These are phyloP conservation scores for Cephalotes varians DNA, from an alignment of 2,888 invertebrate genomes.

Conservation along the genomic window DNA sequence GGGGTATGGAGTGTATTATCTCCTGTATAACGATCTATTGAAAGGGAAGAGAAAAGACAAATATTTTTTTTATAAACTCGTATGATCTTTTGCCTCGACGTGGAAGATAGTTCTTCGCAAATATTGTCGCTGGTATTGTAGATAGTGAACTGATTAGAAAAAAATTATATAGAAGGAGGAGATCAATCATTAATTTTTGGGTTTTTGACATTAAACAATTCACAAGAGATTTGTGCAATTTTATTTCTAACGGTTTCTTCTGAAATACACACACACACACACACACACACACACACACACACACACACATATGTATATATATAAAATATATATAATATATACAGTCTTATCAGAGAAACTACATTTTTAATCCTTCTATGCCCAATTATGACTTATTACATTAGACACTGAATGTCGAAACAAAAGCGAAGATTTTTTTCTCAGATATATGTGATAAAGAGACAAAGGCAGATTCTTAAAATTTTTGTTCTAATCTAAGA, in stretches of 20 bases:
- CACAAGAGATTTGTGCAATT: neutral
- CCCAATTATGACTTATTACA: too few species aligned
- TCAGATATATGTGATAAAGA: too few species aligned
- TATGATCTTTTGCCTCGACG: neutral
- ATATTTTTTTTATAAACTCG: neutral
- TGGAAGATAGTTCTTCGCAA: neutral
- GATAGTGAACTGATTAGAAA: neutral
- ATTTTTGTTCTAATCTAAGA: too few species aligned
- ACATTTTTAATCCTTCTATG: too few species aligned
- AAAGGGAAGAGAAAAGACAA: neutral
- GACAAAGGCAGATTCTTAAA: too few species aligned
- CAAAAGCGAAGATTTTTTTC: too few species aligned
- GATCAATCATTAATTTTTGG: neutral
- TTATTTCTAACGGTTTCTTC: neutral
- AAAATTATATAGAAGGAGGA: neutral
- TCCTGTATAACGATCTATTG: neutral
- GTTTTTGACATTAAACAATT: neutral
- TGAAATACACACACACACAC: neutral
- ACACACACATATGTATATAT: too few species aligned
- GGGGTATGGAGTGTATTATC: neutral
- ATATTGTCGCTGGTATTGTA: neutral
- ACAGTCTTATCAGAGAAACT: too few species aligned
- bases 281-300: too few species aligned
- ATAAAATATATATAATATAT: too few species aligned
- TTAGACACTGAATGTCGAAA: too few species aligned